Conservation (phyloP, 2,797 vertebrate genomes). For the Pempheris klunzingeri region DNA sequence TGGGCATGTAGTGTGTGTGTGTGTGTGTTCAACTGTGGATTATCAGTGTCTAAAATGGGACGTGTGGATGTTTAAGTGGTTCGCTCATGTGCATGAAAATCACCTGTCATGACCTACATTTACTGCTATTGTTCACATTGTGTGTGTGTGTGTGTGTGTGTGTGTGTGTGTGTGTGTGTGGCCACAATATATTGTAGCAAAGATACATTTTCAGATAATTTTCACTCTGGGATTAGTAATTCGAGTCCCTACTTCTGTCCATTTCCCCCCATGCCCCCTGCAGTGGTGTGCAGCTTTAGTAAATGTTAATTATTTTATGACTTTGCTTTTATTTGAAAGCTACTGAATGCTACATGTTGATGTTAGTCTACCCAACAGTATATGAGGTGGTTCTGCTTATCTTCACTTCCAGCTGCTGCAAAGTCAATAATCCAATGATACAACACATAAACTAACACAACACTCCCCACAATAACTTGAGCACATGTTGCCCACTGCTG, state of each 20-base stretch:
- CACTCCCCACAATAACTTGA: too few species aligned
- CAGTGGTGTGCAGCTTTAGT: too few species aligned
- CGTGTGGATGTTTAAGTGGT: conserved; percentile 49
- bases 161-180: conserved; percentile 2
- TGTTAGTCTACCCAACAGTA: background rate
- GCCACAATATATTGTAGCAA: background rate
- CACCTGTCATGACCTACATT: conserved; percentile 52
- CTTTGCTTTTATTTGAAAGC: too few species aligned
- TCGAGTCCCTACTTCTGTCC: background rate
- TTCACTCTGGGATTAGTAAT: background rate
- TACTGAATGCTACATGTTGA: background rate
- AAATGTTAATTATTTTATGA: too few species aligned
- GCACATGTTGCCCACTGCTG: too few species aligned
- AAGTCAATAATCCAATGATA: too few species aligned
- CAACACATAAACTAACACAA: too few species aligned
- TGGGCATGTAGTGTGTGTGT: background rate
- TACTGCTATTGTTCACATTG: conserved; percentile 34
- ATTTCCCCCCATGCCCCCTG: too few species aligned
- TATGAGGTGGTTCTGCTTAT: background rate
- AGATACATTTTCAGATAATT: background rate
- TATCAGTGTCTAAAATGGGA: conserved; percentile 71
- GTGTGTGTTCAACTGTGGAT: conserved; percentile 49
- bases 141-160: conserved; percentile 19
- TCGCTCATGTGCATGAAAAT: conserved; percentile 23
- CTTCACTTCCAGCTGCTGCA: too few species aligned